Base-by-base conservation (phyloP, 2,888 invertebrate genomes). In the Caenorhabditis zanzibari region DNA sequence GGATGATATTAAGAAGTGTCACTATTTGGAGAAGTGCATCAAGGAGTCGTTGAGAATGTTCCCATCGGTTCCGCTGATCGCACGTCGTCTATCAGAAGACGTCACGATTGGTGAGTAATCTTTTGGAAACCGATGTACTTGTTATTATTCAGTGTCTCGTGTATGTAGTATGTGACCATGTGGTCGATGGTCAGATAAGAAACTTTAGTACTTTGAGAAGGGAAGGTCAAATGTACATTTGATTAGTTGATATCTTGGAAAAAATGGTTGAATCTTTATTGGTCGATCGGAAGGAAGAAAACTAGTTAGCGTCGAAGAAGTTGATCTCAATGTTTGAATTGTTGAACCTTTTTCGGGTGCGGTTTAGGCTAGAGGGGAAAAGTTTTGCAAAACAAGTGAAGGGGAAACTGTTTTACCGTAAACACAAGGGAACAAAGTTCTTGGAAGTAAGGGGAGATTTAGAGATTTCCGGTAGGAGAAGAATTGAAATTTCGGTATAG, bases 21-120 rank as follows among this genome's bases (percentile, higher is more conserved):
- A 76, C 47, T 92, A 91, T 76, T 71, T 92, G 61, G 92, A 92
- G 64, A 87, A 88, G 41, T 90, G 90, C 58, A 81, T 92, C 68
- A 92, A 92, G 81, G 92, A 92, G 63, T 84, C 85, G 9, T 24
- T 86, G 24, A 68, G 85, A 76, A 76, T 87, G 73, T 84, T 84
- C 49, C 88, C 88, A 1, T 86, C 87, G 4, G 88, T 87, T 16
- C 88, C 88, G 10, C 66, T 87, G 22, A 81, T 86, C 22, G 86
- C 85, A 26, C 73, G 88, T 52, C 54, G 66, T 9, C 52, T 88
- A 24, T 73, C 72, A n/a, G 84, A 87, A 63, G 88, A 88, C 64
- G 71, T 85, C 16, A 76, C 75, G 12, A 85, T 87, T 47, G 84
- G 88, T 88, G 52, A 82, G 77, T 77, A 61, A 52, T 32, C 7